Evolutionary conservation across 2,113 vertebrate genomes (phyloP).

Genomic region (Cinclus mexicanus): DNA sequence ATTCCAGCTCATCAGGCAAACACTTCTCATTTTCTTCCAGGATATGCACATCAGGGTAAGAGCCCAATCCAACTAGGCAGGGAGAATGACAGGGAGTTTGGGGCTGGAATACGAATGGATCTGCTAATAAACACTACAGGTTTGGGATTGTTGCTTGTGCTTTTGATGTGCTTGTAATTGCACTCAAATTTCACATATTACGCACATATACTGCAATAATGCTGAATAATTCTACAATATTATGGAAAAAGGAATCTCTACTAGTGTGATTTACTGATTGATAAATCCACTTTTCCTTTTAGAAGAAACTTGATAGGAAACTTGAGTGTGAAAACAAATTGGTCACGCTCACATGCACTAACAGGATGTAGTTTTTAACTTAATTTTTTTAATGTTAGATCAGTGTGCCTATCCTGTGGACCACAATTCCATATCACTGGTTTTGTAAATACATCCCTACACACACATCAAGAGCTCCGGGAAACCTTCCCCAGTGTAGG

Average conservation of each 20-base stretch:
- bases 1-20: constrained; percentile 96
- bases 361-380: not conserved
- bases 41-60: constrained; percentile 98
- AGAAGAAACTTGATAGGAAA: not conserved
- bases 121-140: not conserved
- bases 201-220: not conserved
- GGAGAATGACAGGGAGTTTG: not conserved
- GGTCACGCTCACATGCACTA: not conserved
- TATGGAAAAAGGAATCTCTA: not conserved
- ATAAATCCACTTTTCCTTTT: not conserved
- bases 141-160: not conserved
- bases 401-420: not conserved
- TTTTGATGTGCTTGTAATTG: not conserved
- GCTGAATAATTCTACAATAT: not conserved
- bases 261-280: not conserved
- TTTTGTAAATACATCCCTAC: not conserved
- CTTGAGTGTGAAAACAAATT: not conserved
- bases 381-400: not conserved
- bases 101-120: not conserved
- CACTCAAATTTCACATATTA: not conserved
- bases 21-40: constrained; percentile 94
- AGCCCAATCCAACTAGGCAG: not conserved
- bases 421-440: not conserved
- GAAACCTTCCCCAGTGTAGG: not conserved
- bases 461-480: not conserved